Evolutionary conservation across 2,797 vertebrate genomes (phyloP), one percentile per base, ranked within the genome.

Genomic region (Mycteria americana): DNA sequence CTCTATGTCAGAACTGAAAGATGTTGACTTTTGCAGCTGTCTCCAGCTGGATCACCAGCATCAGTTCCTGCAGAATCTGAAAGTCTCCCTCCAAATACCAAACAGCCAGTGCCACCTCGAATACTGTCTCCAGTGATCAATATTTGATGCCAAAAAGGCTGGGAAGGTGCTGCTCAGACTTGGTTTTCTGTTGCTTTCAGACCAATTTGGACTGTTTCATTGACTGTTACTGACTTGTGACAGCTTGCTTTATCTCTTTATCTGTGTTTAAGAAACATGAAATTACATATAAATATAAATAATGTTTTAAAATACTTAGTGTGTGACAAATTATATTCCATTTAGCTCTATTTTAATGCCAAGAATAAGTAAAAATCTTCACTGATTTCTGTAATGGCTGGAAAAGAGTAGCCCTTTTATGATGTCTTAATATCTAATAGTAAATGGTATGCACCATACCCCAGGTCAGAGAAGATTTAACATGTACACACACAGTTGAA

Each of bases 1-100:
- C 14, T 95, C 18, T 91, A 6, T 88, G 54, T 95, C 86, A 85
- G 28, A 85, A 68, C n/a, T 95, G 68, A 91, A 87, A 91, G 75
- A 80, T 86, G 22, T 22, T 88, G 87, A 57, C 81, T 89, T 74
- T 62, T 69, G 39, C 57, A 82, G 31, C 37, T 85, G 7, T 50
- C 21, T 85, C 41, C 25, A 72, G 16, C 48, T 88, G 57, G 76
- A 72, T 16, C 37, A 83, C 33, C 10, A 60, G 15, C n/a, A 57
- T 72, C 15, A 60, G 37, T 75, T 85, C 31, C n/a, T 94, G 35
- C 39, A 70, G 33, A 54, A 77, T 39, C 62, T 57, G 10, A 25
- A 94, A 69, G 10, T 64, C 53, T 88, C 18, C 33, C 27, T 80
- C 25, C 22, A 54, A 60, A 76, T 46, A 54, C 13, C 11, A 50